Evolutionary conservation across 2,888 invertebrate genomes (phyloP).

Genomic region (Dysmachus trigonus): DNA sequence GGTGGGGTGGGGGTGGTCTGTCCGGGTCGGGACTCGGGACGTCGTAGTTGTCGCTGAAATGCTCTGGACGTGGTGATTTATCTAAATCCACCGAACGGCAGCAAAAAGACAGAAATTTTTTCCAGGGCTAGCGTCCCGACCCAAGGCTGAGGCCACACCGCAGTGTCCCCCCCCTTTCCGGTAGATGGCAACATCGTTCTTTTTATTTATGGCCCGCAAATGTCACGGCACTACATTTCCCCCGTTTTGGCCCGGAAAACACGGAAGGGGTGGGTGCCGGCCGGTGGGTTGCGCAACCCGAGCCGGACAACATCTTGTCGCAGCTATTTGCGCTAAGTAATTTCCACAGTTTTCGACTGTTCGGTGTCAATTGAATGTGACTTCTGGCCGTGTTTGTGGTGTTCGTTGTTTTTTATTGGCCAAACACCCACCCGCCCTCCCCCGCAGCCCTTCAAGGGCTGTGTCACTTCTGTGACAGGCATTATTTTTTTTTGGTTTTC

Average conservation of each 20-base stretch:
- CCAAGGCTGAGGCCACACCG: background rate
- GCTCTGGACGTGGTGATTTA: slow-evolving; percentile 22
- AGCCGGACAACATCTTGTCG: slow-evolving; percentile 43
- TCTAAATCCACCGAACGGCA: background rate
- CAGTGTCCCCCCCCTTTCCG: background rate
- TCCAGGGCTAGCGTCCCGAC: background rate
- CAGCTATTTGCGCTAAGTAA: slow-evolving; percentile 43
- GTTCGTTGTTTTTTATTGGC: slow-evolving; percentile 42
- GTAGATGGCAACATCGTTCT: slow-evolving; percentile 2
- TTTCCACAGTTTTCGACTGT: slow-evolving; percentile 46
- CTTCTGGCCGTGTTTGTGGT: slow-evolving; percentile 41
- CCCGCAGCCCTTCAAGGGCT: background rate
- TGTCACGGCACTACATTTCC: slow-evolving; percentile 38
- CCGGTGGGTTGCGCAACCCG: slow-evolving; percentile 9
- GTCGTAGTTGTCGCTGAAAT: background rate
- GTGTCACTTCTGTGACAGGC: background rate
- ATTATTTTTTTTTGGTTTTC: background rate
- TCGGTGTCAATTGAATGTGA: slow-evolving; percentile 49
- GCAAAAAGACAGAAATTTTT: slow-evolving; percentile 16
- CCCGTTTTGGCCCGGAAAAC: slow-evolving; percentile 3
- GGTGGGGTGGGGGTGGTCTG: background rate
- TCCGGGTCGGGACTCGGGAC: background rate
- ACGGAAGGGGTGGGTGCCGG: slow-evolving; percentile 39
- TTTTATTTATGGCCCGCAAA: slow-evolving; percentile 35
- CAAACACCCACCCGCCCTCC: background rate